Conservation (phyloP, 2,113 vertebrate genomes). For the Eulemur rufifrons region DNA sequence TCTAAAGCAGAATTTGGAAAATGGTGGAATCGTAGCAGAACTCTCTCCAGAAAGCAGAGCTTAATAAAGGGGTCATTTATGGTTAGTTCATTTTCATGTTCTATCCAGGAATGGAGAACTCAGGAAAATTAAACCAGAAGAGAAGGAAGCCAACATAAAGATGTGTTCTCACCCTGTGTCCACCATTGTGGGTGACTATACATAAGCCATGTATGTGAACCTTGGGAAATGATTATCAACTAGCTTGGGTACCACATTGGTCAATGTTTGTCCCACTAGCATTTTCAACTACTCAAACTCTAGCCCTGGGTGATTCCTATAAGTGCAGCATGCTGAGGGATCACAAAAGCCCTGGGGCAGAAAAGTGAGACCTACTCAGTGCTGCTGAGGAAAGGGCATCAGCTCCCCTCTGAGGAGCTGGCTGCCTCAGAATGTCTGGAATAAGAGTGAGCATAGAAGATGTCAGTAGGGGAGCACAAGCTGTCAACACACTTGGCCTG, state of each 20-base stretch:
- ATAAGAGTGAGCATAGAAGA: neutral
- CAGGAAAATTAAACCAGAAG: neutral
- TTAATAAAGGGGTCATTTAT: neutral
- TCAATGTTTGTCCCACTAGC: neutral
- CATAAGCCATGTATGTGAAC: neutral
- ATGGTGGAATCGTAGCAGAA: neutral
- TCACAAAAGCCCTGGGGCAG: neutral
- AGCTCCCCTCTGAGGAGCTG: neutral
- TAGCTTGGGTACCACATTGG: neutral
- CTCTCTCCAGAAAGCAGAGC: neutral
- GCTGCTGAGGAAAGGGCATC: neutral
- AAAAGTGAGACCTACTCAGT: neutral
- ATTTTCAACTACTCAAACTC: neutral
- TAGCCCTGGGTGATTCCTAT: neutral
- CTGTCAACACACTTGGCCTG: accelerated
- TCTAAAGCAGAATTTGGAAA: neutral
- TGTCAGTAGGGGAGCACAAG: accelerated
- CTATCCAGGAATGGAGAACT: neutral
- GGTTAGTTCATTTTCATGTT: neutral
- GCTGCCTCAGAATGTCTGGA: neutral
- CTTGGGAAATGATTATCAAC: neutral
- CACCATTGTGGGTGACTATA: neutral
- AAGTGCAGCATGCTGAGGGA: accelerated
- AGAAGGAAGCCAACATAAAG: neutral
- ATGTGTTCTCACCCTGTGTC: neutral